A percentile compares a stretch with the other conserved stretches of the same genome.
These are phyloP conservation scores for Pseudococcus longispinus DNA, from an alignment of 2,888 invertebrate species.

Conservation along the genomic window DNA sequence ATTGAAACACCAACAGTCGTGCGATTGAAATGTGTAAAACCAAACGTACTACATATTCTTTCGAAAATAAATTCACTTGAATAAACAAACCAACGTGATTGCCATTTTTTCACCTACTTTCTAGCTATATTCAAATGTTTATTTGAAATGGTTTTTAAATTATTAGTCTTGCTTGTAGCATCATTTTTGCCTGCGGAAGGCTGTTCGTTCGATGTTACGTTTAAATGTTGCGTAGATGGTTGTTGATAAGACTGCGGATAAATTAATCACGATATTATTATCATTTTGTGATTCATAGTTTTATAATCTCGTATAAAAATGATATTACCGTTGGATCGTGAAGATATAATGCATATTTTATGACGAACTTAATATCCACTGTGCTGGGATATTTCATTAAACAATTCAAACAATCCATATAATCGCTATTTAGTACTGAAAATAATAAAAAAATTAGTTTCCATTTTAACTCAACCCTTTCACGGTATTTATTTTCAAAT, in stretches of 20 bases:
- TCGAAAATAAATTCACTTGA: neutral
- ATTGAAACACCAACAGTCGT: neutral
- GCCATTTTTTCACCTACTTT: neutral
- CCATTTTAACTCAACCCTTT: neutral
- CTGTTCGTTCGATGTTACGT: neutral
- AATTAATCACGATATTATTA: neutral
- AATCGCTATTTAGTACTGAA: conserved; percentile 71
- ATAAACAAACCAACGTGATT: neutral
- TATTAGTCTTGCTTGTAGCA: neutral
- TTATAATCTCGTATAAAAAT: neutral
- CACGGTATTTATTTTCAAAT: conserved; percentile 9
- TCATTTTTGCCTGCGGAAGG: neutral
- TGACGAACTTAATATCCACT: conserved; percentile 70
- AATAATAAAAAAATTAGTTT: neutral
- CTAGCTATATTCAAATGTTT: conserved; percentile 17
- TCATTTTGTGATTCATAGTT: neutral
- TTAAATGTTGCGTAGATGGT: neutral
- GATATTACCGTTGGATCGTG: conserved; percentile 62
- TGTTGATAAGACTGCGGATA: conserved; percentile 14
- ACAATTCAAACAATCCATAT: conserved; percentile 70
- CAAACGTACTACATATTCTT: neutral
- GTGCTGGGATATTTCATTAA: conserved; percentile 74
- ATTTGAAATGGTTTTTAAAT: neutral
- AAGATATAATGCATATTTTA: conserved; percentile 69
- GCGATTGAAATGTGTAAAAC: neutral